phyloP scores from a whole-genome alignment of 2,888 invertebrate species.

The Orchesella flavescens region DNA sequence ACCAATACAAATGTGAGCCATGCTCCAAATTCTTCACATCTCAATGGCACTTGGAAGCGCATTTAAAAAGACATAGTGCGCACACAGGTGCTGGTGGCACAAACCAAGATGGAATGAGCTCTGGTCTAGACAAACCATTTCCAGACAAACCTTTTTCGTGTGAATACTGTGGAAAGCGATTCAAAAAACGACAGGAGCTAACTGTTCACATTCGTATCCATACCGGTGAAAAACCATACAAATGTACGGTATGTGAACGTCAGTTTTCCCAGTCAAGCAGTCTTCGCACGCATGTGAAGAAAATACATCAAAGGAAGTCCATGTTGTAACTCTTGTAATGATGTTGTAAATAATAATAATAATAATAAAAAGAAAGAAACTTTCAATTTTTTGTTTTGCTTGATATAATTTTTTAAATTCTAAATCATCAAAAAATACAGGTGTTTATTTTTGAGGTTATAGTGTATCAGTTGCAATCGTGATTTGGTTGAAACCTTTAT shows the following conservation, averaged over 20 bases:
- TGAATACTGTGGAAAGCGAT: constrained; percentile 60
- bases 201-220: constrained; percentile 62
- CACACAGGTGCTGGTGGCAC: constrained; percentile 47
- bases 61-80: constrained; percentile 56
- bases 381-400: too few species aligned
- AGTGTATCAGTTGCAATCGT: too few species aligned
- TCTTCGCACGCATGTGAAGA: constrained; percentile 58
- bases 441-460: too few species aligned
- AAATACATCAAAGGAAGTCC: constrained; percentile 27
- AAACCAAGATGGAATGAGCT: constrained; percentile 1
- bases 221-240: constrained; percentile 62
- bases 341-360: too few species aligned
- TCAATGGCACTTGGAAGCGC: constrained; percentile 64
- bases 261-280: constrained; percentile 61
- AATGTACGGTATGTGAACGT: constrained; percentile 59
- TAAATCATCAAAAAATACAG: too few species aligned
- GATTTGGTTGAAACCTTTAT: too few species aligned
- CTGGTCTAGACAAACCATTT: constrained; percentile 37
- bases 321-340: too few species aligned
- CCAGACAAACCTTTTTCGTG: constrained; percentile 62
- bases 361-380: too few species aligned
- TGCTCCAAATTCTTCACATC: constrained; percentile 64
- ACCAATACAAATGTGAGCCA: constrained; percentile 58
- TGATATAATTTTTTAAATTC: too few species aligned
- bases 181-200: constrained; percentile 60